phyloP scores from a whole-genome alignment of 2,113 vertebrate species.

The Ctenodactylus gundi region DNA sequence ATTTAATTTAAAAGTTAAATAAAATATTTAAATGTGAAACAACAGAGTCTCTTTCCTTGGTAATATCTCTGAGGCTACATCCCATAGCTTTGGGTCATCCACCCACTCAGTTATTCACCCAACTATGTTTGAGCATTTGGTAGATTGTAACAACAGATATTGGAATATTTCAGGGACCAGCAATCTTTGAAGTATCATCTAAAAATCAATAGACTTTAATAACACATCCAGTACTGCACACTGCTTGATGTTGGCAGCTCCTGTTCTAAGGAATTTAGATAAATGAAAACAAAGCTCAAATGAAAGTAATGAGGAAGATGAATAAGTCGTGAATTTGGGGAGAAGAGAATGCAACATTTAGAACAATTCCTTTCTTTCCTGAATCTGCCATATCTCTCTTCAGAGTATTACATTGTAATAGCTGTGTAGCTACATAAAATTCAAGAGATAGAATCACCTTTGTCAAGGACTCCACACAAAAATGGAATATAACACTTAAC shows the following conservation, averaged over 20 bases:
- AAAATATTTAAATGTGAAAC: neutral
- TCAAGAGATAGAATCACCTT: neutral
- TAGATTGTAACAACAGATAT: neutral
- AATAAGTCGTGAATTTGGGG: neutral
- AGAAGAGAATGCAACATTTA: neutral
- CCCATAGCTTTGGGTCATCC: neutral
- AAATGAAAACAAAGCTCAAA: neutral
- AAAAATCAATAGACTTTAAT: neutral
- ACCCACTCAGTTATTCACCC: neutral
- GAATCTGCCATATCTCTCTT: neutral
- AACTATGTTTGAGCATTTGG: neutral
- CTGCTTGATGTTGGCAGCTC: neutral
- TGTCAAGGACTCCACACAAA: neutral
- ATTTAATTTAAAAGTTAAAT: slow-evolving; percentile 23
- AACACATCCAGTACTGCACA: neutral
- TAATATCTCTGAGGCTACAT: neutral
- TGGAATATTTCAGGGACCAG: neutral
- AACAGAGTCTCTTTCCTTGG: neutral
- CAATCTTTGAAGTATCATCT: neutral
- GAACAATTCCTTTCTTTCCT: neutral
- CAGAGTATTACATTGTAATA: neutral
- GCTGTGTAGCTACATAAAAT: neutral
- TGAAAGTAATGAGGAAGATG: neutral
- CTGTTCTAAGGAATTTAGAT: neutral
- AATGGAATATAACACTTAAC: neutral